Percentiles rank a stretch among this genome's conserved stretches.
phyloP scores from a whole-genome alignment of 2,113 vertebrate genomes.

The Prionailurus bengalensis region DNA sequence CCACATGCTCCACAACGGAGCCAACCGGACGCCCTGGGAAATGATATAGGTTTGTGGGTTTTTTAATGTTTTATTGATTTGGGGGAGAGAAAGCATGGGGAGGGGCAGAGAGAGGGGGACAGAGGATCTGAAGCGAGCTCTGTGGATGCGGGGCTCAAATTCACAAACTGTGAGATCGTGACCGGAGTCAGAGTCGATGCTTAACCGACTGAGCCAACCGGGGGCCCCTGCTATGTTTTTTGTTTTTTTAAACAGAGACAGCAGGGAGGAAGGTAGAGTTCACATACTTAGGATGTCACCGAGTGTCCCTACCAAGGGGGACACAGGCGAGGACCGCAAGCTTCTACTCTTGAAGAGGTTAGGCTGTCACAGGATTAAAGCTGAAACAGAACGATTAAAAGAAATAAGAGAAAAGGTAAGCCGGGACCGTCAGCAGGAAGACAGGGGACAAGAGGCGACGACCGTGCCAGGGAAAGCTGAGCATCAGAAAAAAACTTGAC shows the following conservation, averaged over 20 bases:
- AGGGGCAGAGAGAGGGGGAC: no score
- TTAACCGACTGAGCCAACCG: no score
- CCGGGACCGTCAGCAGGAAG: background rate
- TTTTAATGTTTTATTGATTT: no score
- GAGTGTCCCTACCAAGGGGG: background rate
- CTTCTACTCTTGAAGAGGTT: background rate
- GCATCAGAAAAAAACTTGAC: background rate
- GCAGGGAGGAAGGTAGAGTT: background rate
- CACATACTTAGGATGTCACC: constrained; percentile 11
- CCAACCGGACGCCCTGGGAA: background rate
- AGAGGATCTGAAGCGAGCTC: no score
- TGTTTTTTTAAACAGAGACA: background rate
- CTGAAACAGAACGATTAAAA: background rate
- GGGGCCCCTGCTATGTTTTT: no score
- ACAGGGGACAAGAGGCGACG: background rate
- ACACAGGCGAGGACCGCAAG: background rate
- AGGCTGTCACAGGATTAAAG: background rate
- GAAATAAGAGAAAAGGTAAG: background rate
- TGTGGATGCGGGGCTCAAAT: no score
- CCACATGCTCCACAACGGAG: background rate
- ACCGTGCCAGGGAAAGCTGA: background rate
- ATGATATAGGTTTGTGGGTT: background rate
- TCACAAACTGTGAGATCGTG: no score
- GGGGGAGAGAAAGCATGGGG: no score
- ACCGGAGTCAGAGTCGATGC: no score